Conservation (phyloP, 2,113 vertebrate species). For the Leucosticte australis region DNA sequence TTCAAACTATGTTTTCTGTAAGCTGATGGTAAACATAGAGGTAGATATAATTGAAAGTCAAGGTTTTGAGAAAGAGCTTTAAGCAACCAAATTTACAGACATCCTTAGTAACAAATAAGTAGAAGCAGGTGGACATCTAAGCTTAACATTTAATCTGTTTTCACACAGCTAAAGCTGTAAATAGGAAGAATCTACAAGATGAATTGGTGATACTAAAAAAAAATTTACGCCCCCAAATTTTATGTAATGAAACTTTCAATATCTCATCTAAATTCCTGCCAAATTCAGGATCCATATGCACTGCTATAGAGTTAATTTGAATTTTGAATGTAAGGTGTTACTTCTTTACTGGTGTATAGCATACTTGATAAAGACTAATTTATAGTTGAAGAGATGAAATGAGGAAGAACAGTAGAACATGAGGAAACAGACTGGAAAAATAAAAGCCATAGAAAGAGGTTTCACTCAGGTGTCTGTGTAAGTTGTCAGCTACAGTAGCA, state of each 20-base stretch:
- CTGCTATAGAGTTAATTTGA: slow-evolving; percentile 14
- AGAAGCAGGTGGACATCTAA: background rate
- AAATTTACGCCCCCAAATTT: background rate
- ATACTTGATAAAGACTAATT: background rate
- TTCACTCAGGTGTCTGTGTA: background rate
- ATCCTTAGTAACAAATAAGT: background rate
- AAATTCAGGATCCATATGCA: slow-evolving; percentile 42
- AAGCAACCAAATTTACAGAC: background rate
- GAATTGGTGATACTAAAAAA: background rate
- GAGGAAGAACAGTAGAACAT: background rate
- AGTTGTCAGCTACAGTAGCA: background rate
- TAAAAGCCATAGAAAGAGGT: background rate
- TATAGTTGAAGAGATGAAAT: background rate
- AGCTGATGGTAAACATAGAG: background rate
- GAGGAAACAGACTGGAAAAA: background rate
- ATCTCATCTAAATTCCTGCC: slow-evolving; percentile 11
- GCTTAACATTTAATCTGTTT: background rate
- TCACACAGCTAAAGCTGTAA: background rate
- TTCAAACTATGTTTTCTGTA: background rate
- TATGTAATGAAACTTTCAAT: slow-evolving; percentile 15
- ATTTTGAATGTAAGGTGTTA: slow-evolving; percentile 42
- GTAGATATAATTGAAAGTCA: background rate
- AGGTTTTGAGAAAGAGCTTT: background rate
- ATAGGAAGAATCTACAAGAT: background rate
- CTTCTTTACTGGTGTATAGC: background rate